phyloP scores from a whole-genome alignment of 2,797 vertebrate genomes.

The Pipistrellus nathusii region DNA sequence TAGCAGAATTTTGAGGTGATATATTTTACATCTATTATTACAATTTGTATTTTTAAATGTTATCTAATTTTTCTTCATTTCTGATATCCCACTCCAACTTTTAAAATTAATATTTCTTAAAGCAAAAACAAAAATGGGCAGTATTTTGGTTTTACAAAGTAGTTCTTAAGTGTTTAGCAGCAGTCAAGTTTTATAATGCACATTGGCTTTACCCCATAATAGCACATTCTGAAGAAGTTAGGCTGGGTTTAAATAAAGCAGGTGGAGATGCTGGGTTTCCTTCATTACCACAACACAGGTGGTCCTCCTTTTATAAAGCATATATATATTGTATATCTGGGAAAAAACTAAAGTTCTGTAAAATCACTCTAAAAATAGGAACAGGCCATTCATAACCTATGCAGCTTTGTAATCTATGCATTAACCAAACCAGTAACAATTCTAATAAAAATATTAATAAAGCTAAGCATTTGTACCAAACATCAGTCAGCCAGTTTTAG shows the following conservation, averaged over 20 bases:
- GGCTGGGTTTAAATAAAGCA: neutral
- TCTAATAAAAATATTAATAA: constrained; percentile 8
- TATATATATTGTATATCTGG: neutral
- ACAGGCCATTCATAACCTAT: neutral
- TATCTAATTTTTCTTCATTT: constrained; percentile 38
- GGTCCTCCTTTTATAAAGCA: neutral
- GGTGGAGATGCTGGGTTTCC: neutral
- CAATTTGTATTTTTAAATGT: constrained; percentile 17
- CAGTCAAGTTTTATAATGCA: neutral
- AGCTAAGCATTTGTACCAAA: neutral
- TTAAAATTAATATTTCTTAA: constrained; percentile 22
- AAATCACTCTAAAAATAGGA: neutral
- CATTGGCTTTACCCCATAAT: neutral
- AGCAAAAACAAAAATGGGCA: neutral
- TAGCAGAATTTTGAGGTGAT: neutral
- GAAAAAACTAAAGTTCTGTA: neutral
- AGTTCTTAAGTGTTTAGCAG: neutral
- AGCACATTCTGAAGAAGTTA: neutral
- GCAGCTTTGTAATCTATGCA: neutral
- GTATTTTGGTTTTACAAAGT: constrained; percentile 17
- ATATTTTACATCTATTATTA: constrained; percentile 12
- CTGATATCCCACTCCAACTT: neutral
- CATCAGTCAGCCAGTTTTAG: neutral
- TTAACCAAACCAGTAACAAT: neutral
- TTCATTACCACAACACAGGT: neutral